phyloP scores from a whole-genome alignment of 2,113 vertebrate genomes.

The Lepus americanus region DNA sequence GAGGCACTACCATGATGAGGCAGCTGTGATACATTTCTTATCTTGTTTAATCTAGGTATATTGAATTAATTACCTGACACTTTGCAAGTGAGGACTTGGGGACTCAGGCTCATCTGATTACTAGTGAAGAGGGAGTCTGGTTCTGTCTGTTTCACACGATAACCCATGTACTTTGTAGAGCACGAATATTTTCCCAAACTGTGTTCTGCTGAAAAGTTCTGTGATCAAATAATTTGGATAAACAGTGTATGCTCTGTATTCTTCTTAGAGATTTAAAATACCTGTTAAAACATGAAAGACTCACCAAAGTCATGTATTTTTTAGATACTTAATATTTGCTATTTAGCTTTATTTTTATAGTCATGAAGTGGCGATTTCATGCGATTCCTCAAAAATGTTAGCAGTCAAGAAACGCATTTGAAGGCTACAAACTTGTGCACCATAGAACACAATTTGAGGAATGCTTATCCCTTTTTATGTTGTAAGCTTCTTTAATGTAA shows the following conservation, averaged over 20 bases:
- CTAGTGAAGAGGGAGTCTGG: neutral
- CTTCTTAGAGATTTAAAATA: conserved; percentile 13
- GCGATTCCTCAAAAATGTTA: neutral
- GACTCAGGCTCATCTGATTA: neutral
- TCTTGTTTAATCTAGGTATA: neutral
- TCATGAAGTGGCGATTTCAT: neutral
- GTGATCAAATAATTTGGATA: conserved; percentile 1
- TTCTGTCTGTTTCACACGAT: neutral
- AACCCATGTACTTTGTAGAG: neutral
- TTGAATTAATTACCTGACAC: neutral
- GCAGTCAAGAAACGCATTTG: neutral
- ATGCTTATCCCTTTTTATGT: neutral
- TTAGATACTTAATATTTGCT: neutral
- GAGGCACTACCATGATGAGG: neutral
- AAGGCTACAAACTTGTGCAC: neutral
- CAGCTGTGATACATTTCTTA: neutral
- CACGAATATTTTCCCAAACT: neutral
- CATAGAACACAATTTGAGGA: neutral
- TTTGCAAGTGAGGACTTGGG: conserved; percentile 35
- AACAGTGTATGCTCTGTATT: neutral
- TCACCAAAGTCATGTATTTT: neutral
- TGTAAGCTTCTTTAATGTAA: neutral
- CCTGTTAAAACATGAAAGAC: neutral
- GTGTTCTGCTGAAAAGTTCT: neutral
- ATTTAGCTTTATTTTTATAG: neutral